Evolutionary conservation across 2,797 vertebrate genomes (phyloP), one percentile per base, ranked within the genome.

Genomic region (Glyptemys insculpta): DNA sequence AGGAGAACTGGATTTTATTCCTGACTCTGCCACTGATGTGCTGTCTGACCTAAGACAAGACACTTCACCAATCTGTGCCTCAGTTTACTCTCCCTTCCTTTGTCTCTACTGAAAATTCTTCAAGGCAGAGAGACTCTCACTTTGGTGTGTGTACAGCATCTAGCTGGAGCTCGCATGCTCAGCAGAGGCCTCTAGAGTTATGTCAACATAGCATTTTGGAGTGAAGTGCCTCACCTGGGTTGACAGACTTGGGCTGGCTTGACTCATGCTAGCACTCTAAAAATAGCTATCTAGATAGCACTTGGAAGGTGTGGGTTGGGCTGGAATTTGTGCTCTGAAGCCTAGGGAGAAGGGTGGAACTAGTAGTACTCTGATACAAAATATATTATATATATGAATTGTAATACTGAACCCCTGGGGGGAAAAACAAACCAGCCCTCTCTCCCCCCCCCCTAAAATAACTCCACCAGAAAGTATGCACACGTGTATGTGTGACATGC

Each of bases 11-110:
- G 21, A 54, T 23, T 54, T 54, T 54, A 54, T 23, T 54, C 53
- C 8, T 9, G 27, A 19, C 44, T 0, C 0, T 3, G 52, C 27
- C 29, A 12, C 37, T 5, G 16, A 5, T 3, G 6, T 25, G 29
- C 9, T 12, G 14, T 11, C 12, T 68, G 18, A 68, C 18, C 14
- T 18, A n/a, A 18, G 62, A 68, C 18, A 34, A 68, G 62, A 12
- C 18, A 37, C 62, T 68, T 18, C 8, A 37, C 34, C 18, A n/a
- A n/a, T 37, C n/a, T 68, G 34, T 65, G 34, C 16, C 62, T 65
- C 34, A 4, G 62, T 65, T 54, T 54, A 54, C 59, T 6, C 7
- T 65, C 31, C 16, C 62, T 65, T n/a, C 34, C 29, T n/a, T 34
- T n/a, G 31, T 65, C 31, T 34, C 62, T 68, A 68, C 31, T 68